Evolutionary conservation across 2,113 vertebrate species (phyloP), one percentile per base, ranked within the genome.

Genomic region (Conger conger): DNA sequence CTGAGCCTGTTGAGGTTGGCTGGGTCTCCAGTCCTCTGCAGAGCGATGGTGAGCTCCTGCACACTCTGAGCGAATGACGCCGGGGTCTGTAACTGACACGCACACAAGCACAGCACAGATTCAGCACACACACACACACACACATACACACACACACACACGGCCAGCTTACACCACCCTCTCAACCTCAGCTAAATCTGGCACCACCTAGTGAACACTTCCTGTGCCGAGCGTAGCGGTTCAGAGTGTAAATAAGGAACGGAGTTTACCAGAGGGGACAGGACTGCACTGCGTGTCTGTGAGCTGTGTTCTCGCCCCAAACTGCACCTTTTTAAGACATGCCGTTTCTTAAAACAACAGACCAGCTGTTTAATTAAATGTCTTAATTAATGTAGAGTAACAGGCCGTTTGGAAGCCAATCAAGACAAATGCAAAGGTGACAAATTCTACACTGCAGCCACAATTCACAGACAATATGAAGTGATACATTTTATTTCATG

Each of bases 31-130:
- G 98, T 99, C 86, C 98, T 95, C 93, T 99, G 98, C 82, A 99
- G 96, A 82, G 98, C 98, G 92, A 99, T 99, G 30, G 98, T 99
- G 93, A 99, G 92, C 91, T 99, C 98, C 94, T 99, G 98, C 87
- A 99, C 98, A 88, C 98, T 99, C 93, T 99, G 98, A 87, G 98
- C 98, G 95, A 99, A 99, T 0, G 98, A 99, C 57, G 98, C 98
- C 76, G 98, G 98, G 81, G 98, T 99, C 97, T 99, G 98, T 94
- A 99, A 95, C 98, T 99, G 93, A 89, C 90, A 89, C 90, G 0
- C 2, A 86, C 86, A 33, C 45, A 81, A 50, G 20, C n/a, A 53
- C 20, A 33, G n/a, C 30, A 54, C 40, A 54, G 42, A 33, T 73
- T 30, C 68, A 73, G n/a, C n/a, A 13, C 30, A 33, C n/a, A n/a